phyloP scores from a whole-genome alignment of 2,797 vertebrate genomes.

The Pterois miles region DNA sequence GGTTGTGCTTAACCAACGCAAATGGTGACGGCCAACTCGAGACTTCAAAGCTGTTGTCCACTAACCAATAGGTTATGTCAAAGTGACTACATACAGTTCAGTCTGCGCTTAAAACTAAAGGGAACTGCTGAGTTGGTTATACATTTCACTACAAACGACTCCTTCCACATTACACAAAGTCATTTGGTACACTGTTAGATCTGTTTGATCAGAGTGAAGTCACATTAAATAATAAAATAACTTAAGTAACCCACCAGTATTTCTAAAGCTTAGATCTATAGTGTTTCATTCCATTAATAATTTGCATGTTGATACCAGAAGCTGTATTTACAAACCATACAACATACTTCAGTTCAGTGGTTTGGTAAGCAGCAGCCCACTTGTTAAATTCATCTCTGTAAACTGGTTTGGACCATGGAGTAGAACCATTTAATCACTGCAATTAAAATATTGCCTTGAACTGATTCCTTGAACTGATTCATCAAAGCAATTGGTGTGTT shows the following conservation, averaged over 20 bases:
- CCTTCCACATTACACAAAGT: neutral
- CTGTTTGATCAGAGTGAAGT: neutral
- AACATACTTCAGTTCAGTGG: neutral
- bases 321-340: constrained; percentile 1
- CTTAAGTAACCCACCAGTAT: neutral
- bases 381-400: constrained; percentile 20
- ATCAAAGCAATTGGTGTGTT: constrained; percentile 21
- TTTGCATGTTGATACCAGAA: neutral
- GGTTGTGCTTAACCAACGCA: neutral
- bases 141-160: neutral
- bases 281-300: neutral
- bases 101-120: neutral
- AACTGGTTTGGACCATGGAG: constrained; percentile 10
- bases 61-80: neutral
- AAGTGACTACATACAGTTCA: neutral
- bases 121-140: neutral
- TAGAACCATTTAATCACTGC: constrained; percentile 28
- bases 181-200: neutral
- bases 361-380: constrained; percentile 10
- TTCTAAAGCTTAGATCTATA: neutral
- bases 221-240: neutral
- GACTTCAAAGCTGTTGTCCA: neutral
- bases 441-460: constrained; percentile 33
- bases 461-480: constrained; percentile 22
- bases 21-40: neutral